Percentiles rank a stretch among this genome's conserved stretches.
These are phyloP conservation scores for Euschistus heros DNA, from an alignment of 1,140 invertebrate genomes.

Conservation along the genomic window DNA sequence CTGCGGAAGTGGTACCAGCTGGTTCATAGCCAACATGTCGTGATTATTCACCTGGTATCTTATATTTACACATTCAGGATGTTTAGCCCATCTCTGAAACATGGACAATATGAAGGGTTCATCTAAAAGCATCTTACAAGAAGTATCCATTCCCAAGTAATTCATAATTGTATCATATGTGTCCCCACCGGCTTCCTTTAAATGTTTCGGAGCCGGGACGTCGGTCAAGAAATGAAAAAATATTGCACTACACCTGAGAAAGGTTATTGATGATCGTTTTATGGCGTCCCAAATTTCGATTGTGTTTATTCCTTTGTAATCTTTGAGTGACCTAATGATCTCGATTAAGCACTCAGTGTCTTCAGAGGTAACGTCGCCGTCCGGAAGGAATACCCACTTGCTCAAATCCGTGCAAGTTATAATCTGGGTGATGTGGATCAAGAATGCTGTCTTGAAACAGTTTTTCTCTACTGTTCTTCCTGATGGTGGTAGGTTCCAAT, in stretches of 20 bases:
- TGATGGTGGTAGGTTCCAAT: too few species aligned
- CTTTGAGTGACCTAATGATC: conserved; percentile 23
- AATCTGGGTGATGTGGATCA: too few species aligned
- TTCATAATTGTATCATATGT: conserved; percentile 72
- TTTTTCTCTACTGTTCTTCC: too few species aligned
- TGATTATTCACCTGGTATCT: too few species aligned
- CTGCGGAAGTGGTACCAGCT: conserved; percentile 57
- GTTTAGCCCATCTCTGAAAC: conserved; percentile 44
- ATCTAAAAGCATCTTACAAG: conserved; percentile 48
- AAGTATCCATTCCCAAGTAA: conserved; percentile 66
- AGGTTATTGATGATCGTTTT: conserved; percentile 57
- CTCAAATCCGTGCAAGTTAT: too few species aligned
- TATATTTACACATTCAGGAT: conserved; percentile 32
- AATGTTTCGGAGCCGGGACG: conserved; percentile 55
- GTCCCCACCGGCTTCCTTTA: conserved; percentile 54
- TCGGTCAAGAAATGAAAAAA: conserved; percentile 86
- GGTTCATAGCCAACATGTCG: too few species aligned
- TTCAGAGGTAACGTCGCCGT: conserved; percentile 39
- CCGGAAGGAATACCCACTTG: conserved; percentile 35
- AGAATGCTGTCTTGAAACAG: too few species aligned
- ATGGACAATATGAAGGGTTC: conserved; percentile 40
- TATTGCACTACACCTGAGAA: conserved; percentile 74
- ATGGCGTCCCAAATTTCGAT: conserved; percentile 48
- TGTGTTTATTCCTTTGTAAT: conserved; percentile 23
- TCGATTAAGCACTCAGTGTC: conserved; percentile 25